Base-by-base conservation (phyloP, 37 sponge, comb jelly and placozoan species). In the Halichondria panicea region DNA sequence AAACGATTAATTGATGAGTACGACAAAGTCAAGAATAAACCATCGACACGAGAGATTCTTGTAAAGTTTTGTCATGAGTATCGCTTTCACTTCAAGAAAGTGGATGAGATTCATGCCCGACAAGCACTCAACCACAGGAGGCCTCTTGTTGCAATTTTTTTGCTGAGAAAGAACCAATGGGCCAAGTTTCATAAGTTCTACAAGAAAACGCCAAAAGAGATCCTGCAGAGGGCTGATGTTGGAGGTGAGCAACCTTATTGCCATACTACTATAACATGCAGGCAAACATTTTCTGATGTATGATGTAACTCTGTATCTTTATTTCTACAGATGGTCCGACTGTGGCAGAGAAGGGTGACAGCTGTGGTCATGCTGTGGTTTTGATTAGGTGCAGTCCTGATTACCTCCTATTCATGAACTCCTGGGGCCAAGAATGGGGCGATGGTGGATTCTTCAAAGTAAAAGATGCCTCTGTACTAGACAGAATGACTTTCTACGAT, bases 361-460 rank as follows among this genome's bases (percentile, higher is more conserved):
- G 46, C 21, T 24, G 73, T 53, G 75, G 79, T 31, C 79, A 78
- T 48, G 79, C 79, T 67, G 79, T 78, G 50, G 79, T 78, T 31
- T 46, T 78, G 79, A 67, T 63, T 25, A 6, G 79, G 30, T 78
- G 68, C 12, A 33, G 40, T 46, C 68, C 79, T 69, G 50, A 68
- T 48, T 48, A 48, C 30, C 28, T 78, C 68, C 38, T 4, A 1
- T 78, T 68, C 44, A 78, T 78, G 79, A 78, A 78, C 68, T 78
- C 79, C 39, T 78, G 79, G 79, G 79, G 79, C 21, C 50, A 33
- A 43, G 39, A 65, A 5, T 78, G 31, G 31, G 79, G 50, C 28
- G 79, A 78, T 50, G 54, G 67, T 33, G 79, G 79, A 43, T 78
- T 78, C 30, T 78, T 78, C 41, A 68, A 52, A 68, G 79, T 78